Base-by-base conservation (phyloP, 2,797 vertebrate species). In the Coilia nasus region DNA sequence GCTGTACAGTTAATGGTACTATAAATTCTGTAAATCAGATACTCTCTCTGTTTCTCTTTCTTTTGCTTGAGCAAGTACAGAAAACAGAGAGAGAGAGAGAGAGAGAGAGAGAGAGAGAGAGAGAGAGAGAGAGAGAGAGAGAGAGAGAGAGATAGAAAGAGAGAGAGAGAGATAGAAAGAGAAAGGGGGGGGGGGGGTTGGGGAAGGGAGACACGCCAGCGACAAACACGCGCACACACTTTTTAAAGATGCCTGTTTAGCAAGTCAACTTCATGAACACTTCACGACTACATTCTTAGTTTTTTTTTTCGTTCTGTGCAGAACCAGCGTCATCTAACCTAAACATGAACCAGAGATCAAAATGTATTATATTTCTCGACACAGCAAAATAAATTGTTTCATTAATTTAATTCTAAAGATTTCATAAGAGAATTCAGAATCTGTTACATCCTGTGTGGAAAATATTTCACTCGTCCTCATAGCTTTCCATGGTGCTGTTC, bases 61-160 rank as follows among this genome's bases (percentile, higher is more conserved):
- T 31, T 31, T 35, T 35, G 28, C 28, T 75, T 31, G 31, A 17
- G 67, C 14, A 75, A 11, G 62, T 25, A 75, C 15, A 28, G 15
- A 75, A 64, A n/a, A 28, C 60, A 64, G n/a, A 23, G 21, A 23
- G 21, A 62, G 21, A 62, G 21, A 62, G 21, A 62, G 21, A 62
- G 21, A 64, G 23, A 71, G 14, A 64, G n/a, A 28, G n/a, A 64
- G n/a, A 23, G 21, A 23, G 21, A 62, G 21, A 62, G 21, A 62
- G 21, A 62, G 21, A 62, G 21, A 64, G 23, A 71, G 14, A 71
- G 28, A 71, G 28, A 71, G 28, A 71, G 67, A 71, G 28, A 71
- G 67, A 71, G 67, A 71, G 67, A 71, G 67, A 19, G 67, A 35
- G 67, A 75, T 28, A 75, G 67, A 75, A 28, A 67, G 62, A 67